Conservation (phyloP, 2,113 vertebrate genomes). For the Rattus norvegicus region GRCr8 NC_086035.1:14207501-14208000, state of each 20-base stretch:
- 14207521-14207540: slow-evolving; percentile 90
- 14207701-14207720: slow-evolving; percentile 61
- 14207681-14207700: slow-evolving; percentile 90
- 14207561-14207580: slow-evolving; percentile 89
- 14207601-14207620: slow-evolving; percentile 91
- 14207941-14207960: slow-evolving; percentile 92
- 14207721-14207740: slow-evolving; percentile 76
- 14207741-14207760: slow-evolving; percentile 71
- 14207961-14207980: slow-evolving; percentile 88
- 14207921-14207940: slow-evolving; percentile 88
- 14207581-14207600: slow-evolving; percentile 90
- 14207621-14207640: slow-evolving; percentile 90
- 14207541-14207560: slow-evolving; percentile 88
- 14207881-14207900: slow-evolving; percentile 82
- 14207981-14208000: slow-evolving; percentile 89
- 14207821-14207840: slow-evolving; percentile 70
- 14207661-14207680: slow-evolving; percentile 89
- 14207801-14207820: slow-evolving; percentile 78
- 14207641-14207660: slow-evolving; percentile 90
- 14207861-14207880: slow-evolving; percentile 87
- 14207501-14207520: slow-evolving; percentile 94
- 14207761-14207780: slow-evolving; percentile 71
- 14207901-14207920: slow-evolving; percentile 75
- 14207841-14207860: slow-evolving; percentile 78
- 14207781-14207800: slow-evolving; percentile 77